Conservation (phyloP, 2,888 invertebrate genomes). For the Zelleria hepariella region DNA sequence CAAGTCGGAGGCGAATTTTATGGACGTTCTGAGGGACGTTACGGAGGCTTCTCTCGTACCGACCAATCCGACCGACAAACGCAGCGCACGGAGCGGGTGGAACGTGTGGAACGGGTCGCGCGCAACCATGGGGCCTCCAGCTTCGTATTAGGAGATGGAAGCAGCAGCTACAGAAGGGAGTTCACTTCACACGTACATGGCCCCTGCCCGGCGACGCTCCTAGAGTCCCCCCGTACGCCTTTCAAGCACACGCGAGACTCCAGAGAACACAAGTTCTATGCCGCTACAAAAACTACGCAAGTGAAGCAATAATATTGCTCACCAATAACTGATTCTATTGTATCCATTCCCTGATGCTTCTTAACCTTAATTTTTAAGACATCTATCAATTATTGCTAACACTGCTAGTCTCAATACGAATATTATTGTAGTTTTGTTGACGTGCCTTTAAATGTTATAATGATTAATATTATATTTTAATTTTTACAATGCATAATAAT, state of each 20-base stretch:
- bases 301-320: constrained; percentile 43
- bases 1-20: constrained; percentile 81
- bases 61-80: constrained; percentile 58
- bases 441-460: constrained; percentile 20
- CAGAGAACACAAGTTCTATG: constrained; percentile 86
- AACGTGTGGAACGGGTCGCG: constrained; percentile 72
- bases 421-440: constrained; percentile 22
- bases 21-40: constrained; percentile 79
- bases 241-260: constrained; percentile 90
- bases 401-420: constrained; percentile 38
- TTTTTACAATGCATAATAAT: constrained; percentile 13
- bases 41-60: constrained; percentile 76
- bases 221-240: constrained; percentile 81
- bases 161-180: constrained; percentile 83
- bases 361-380: constrained; percentile 16
- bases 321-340: constrained; percentile 7
- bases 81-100: constrained; percentile 69
- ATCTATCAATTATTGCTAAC: constrained; percentile 35
- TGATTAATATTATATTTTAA: not conserved
- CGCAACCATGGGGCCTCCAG: constrained; percentile 80
- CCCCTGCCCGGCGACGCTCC: constrained; percentile 84
- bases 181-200: constrained; percentile 79
- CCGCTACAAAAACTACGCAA: constrained; percentile 63
- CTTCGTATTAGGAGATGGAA: constrained; percentile 80
- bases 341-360: constrained; percentile 39